Conservation (phyloP, 2,888 invertebrate species). For the Ochropleura plecta region DNA sequence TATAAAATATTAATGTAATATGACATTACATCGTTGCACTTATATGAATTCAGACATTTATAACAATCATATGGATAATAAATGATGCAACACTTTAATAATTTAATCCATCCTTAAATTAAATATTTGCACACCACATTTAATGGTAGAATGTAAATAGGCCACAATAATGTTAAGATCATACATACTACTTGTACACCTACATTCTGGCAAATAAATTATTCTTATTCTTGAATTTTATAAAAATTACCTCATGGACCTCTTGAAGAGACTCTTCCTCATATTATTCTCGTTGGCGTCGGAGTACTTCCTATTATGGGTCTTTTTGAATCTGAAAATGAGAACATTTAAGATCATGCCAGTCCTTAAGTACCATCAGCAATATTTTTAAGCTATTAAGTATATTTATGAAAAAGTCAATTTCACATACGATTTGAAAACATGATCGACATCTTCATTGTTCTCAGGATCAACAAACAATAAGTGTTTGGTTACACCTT, state of each 20-base stretch:
- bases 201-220: too few relatives aligned
- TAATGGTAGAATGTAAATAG: too few relatives aligned
- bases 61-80: too few relatives aligned
- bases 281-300: slow-evolving; percentile 49
- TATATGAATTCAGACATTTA: too few relatives aligned
- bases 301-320: slow-evolving; percentile 40
- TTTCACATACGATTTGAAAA: slow-evolving; percentile 74
- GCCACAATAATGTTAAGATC: too few relatives aligned
- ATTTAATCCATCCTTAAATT: too few relatives aligned
- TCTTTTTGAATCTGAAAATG: slow-evolving; percentile 54
- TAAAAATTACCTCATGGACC: slow-evolving; percentile 56
- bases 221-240: too few relatives aligned
- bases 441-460: slow-evolving; percentile 73
- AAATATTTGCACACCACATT: too few relatives aligned
- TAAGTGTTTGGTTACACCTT: slow-evolving; percentile 68
- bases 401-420: background rate
- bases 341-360: background rate
- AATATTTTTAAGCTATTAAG: background rate
- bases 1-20: too few relatives aligned
- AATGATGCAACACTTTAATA: too few relatives aligned
- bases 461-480: slow-evolving; percentile 72
- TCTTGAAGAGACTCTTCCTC: slow-evolving; percentile 55
- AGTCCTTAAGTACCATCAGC: background rate
- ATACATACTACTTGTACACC: too few relatives aligned
- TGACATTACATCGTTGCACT: too few relatives aligned